Evolutionary conservation across 2,797 vertebrate genomes (phyloP).

Genomic region (Myotis pilosus): DNA sequence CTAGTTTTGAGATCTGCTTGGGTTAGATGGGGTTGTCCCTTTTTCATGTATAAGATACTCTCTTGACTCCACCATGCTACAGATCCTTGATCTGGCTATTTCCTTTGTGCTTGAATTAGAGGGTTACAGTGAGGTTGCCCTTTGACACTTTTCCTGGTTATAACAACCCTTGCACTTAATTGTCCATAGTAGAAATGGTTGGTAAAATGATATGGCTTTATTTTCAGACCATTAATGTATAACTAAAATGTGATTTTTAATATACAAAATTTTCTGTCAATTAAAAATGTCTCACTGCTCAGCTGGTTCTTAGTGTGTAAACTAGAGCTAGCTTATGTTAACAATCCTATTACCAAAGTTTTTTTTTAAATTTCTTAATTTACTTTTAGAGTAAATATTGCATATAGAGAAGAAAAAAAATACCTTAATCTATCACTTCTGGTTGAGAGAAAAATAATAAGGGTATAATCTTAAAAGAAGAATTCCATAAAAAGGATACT

Average conservation of each 20-base stretch:
- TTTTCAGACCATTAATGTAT: background rate
- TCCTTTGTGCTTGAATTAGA: background rate
- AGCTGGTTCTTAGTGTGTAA: slow-evolving; percentile 22
- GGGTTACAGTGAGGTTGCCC: background rate
- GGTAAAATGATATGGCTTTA: background rate
- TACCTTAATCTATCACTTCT: background rate
- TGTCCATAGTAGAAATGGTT: background rate
- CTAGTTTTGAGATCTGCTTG: background rate
- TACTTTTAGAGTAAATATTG: slow-evolving; percentile 40
- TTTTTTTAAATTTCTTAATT: slow-evolving; percentile 39
- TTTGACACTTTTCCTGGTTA: background rate
- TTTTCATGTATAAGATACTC: background rate
- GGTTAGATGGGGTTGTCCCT: background rate
- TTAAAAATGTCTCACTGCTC: background rate
- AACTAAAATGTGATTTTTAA: slow-evolving; percentile 36
- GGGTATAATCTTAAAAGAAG: background rate
- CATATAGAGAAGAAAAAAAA: slow-evolving; percentile 10
- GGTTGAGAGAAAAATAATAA: slow-evolving; percentile 27
- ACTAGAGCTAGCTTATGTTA: slow-evolving; percentile 4
- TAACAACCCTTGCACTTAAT: background rate
- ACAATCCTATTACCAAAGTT: background rate
- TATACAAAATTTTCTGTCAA: background rate
- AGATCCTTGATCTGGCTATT: slow-evolving; percentile 22
- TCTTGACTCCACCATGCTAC: background rate
- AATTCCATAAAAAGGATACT: background rate